Evolutionary conservation across 2,113 vertebrate genomes (phyloP).

Genomic region (Notarius lentiginosus): DNA sequence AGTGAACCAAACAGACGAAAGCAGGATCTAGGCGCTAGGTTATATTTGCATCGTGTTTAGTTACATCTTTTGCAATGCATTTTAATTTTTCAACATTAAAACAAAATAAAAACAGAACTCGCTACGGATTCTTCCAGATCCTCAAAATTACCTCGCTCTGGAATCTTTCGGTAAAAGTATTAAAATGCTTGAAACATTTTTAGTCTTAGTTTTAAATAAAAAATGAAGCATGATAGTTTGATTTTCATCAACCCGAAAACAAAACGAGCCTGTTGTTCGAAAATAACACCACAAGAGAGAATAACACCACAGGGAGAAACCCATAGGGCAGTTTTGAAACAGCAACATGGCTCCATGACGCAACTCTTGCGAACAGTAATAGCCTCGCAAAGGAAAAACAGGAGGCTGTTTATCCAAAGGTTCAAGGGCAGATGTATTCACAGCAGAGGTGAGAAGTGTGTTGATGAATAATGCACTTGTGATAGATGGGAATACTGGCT

Average conservation of each 20-base stretch:
- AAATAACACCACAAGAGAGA: constrained; percentile 57
- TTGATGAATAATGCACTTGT: not conserved
- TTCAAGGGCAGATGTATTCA: not conserved
- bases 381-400: constrained; percentile 47
- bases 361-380: constrained; percentile 64
- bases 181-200: not conserved
- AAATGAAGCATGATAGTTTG: not conserved
- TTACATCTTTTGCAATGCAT: not conserved
- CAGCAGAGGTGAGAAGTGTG: constrained; percentile 7
- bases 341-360: constrained; percentile 70
- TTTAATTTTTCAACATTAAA: not conserved
- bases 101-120: not conserved
- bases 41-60: not conserved
- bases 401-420: constrained; percentile 12
- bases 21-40: constrained; percentile 61
- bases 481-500: not conserved
- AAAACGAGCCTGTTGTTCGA: constrained; percentile 68
- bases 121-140: not conserved
- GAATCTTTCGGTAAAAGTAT: not conserved
- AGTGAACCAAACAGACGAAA: constrained; percentile 71
- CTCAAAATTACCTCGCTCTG: not conserved
- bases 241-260: not conserved
- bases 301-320: constrained; percentile 58
- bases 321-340: constrained; percentile 67
- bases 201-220: not conserved